Evolutionary conservation across 2,113 vertebrate species (phyloP).

Genomic region (Perca flavescens): DNA sequence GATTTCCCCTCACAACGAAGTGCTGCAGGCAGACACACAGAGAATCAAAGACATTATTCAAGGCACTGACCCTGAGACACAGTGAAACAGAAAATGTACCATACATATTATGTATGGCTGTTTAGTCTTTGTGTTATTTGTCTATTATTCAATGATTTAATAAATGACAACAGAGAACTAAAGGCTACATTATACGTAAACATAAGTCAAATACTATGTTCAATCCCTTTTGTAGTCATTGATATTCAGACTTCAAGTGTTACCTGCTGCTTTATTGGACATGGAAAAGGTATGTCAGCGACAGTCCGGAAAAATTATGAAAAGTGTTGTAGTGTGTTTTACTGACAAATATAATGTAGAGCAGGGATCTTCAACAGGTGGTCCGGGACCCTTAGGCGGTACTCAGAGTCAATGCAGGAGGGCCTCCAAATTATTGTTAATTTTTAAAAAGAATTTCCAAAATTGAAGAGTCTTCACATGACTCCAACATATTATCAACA

Average conservation of each 20-base stretch:
- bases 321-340: neutral
- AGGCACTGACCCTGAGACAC: slow-evolving; percentile 71
- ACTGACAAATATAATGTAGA: neutral
- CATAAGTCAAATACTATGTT: neutral
- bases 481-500: too few relatives aligned
- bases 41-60: slow-evolving; percentile 89
- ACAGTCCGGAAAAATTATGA: too few relatives aligned
- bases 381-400: too few relatives aligned
- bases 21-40: slow-evolving; percentile 87
- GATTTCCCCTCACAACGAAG: slow-evolving; percentile 87
- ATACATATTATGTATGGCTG: neutral
- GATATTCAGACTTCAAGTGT: neutral
- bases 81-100: neutral
- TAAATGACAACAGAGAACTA: neutral
- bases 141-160: neutral
- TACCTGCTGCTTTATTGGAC: neutral
- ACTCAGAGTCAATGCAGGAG: too few relatives aligned
- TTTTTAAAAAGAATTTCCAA: too few relatives aligned
- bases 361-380: too few relatives aligned
- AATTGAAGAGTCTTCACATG: too few relatives aligned
- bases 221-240: neutral
- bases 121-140: neutral
- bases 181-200: neutral
- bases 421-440: too few relatives aligned
- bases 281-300: neutral